Percentiles rank a stretch among this genome's conserved stretches.
phyloP scores from a whole-genome alignment of 2,888 invertebrate genomes.

The Morpho deidamia region DNA sequence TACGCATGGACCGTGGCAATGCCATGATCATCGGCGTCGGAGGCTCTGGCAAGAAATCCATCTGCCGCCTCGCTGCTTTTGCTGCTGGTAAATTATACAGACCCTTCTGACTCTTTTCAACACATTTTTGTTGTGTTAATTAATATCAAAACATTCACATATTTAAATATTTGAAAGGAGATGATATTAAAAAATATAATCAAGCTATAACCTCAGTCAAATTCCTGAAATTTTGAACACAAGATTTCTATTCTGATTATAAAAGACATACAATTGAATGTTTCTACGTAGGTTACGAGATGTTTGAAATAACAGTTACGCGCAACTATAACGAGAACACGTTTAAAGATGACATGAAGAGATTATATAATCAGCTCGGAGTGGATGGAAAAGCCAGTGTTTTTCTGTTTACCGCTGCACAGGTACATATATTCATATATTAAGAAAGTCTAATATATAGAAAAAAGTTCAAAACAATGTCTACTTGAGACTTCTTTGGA shows the following conservation, averaged over 20 bases:
- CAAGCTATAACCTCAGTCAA: too few species aligned
- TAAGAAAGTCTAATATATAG: too few species aligned
- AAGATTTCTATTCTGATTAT: too few species aligned
- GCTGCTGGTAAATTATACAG: constrained; percentile 80
- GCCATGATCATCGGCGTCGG: constrained; percentile 92
- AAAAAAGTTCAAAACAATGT: too few species aligned
- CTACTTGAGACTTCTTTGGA: too few species aligned
- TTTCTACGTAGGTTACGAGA: constrained; percentile 79
- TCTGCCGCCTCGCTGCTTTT: constrained; percentile 88
- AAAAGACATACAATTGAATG: neutral
- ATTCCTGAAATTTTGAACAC: too few species aligned
- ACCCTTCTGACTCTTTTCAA: neutral
- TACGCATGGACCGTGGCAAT: constrained; percentile 91
- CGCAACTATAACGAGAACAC: constrained; percentile 90
- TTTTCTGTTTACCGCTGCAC: constrained; percentile 90
- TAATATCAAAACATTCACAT: too few species aligned
- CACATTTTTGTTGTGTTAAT: too few species aligned
- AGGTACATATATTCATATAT: constrained; percentile 56
- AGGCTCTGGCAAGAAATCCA: constrained; percentile 92
- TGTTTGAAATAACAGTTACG: constrained; percentile 90
- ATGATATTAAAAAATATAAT: too few species aligned
- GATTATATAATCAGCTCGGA: constrained; percentile 86
- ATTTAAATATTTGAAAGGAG: too few species aligned
- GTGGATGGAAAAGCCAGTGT: constrained; percentile 87
- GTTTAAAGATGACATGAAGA: constrained; percentile 93